Percentiles rank a stretch among this genome's conserved stretches.
These are phyloP conservation scores for Danionella dracula DNA, from an alignment of 2,797 vertebrate species.

Conservation along the genomic window DNA sequence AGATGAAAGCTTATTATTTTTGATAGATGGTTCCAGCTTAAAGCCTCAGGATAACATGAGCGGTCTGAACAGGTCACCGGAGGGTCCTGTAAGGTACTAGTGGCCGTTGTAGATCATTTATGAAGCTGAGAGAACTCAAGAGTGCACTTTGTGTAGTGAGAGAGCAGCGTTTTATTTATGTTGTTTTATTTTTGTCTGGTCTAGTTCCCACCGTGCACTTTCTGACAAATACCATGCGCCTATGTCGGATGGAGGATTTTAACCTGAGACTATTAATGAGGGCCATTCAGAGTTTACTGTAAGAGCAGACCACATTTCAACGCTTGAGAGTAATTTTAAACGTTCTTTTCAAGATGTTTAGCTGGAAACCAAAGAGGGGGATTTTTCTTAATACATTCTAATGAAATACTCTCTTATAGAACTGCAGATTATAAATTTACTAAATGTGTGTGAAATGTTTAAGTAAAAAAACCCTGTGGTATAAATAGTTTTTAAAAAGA, in stretches of 20 bases:
- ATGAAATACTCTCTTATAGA: neutral
- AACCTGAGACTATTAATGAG: neutral
- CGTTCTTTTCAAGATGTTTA: neutral
- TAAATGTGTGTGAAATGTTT: too few relatives aligned
- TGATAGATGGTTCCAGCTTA: constrained; percentile 18
- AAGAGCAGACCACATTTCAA: neutral
- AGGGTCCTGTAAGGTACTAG: constrained; percentile 17
- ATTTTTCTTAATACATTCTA: neutral
- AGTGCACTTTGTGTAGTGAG: neutral
- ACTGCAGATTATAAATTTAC: too few relatives aligned
- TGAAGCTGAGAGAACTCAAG: constrained; percentile 4
- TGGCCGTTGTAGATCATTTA: neutral
- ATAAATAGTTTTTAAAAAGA: too few relatives aligned
- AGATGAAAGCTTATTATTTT: constrained; percentile 34
- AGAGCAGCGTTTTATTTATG: neutral
- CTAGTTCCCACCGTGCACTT: constrained; percentile 21
- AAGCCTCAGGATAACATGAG: constrained; percentile 9
- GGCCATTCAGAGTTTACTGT: neutral
- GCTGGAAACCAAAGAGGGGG: neutral
- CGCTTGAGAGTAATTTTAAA: neutral
- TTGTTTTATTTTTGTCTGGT: constrained; percentile 6
- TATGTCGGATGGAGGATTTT: constrained; percentile 34
- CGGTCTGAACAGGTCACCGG: constrained; percentile 4
- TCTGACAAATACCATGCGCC: constrained; percentile 21
- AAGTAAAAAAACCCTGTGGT: too few relatives aligned